Conservation (phyloP, 2,888 invertebrate genomes). For the Leptopilina myrica region DNA sequence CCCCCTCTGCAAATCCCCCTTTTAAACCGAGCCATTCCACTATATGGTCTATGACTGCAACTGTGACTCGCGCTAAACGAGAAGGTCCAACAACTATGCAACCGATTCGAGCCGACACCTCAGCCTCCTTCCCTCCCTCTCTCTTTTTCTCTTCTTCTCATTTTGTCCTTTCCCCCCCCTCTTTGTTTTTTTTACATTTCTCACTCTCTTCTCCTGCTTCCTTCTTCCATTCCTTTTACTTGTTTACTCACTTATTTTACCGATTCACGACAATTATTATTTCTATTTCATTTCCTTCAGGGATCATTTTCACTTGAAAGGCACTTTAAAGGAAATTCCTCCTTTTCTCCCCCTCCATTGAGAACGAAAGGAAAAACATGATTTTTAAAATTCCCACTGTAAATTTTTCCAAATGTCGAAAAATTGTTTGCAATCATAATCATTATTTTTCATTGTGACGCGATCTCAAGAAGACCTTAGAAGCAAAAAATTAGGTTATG, state of each 20-base stretch:
- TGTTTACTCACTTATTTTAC: slow-evolving; percentile 38
- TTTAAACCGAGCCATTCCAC: slow-evolving; percentile 51
- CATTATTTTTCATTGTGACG: too few relatives aligned
- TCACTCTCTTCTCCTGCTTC: slow-evolving; percentile 43
- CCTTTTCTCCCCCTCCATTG: too few relatives aligned
- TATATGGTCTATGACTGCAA: slow-evolving; percentile 45
- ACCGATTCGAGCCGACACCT: slow-evolving; percentile 44
- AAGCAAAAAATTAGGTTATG: too few relatives aligned
- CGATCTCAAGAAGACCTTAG: too few relatives aligned
- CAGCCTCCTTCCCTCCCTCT: slow-evolving; percentile 34
- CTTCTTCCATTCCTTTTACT: slow-evolving; percentile 48
- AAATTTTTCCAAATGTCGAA: too few relatives aligned
- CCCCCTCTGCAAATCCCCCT: slow-evolving; percentile 19
- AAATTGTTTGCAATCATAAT: too few relatives aligned
- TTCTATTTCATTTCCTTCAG: not conserved
- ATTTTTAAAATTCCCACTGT: too few relatives aligned
- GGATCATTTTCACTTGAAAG: not conserved
- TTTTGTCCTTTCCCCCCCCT: not conserved
- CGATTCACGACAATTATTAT: slow-evolving; percentile 12
- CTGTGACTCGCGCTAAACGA: slow-evolving; percentile 45
- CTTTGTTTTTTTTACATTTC: slow-evolving; percentile 1
- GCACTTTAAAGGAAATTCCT: not conserved
- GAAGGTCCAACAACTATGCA: slow-evolving; percentile 44
- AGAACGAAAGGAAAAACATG: too few relatives aligned
- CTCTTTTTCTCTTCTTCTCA: not conserved